Evolutionary conservation across 2,113 vertebrate genomes (phyloP), one percentile per base, ranked within the genome.

Genomic region (Lynx canadensis): DNA sequence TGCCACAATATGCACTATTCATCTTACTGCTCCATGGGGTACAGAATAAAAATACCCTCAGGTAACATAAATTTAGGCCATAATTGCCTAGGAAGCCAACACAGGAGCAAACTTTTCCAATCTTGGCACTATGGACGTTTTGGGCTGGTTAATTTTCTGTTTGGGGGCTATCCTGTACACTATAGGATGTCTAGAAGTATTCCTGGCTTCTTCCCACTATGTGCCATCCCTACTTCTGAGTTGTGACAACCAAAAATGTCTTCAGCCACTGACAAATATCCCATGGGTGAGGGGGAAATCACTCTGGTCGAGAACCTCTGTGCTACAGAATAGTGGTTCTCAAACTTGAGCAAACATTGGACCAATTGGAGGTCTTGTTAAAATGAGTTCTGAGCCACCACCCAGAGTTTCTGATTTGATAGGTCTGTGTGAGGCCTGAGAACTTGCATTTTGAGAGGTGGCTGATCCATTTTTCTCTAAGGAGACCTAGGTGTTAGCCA

Each of bases 281-380:
- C 33, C 23, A 0, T 45, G 45, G 10, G 25, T 8, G 1, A 0
- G 7, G 13, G 3, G 4, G 33, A 79, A 82, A 19, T 27, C 36
- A 73, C 7, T 4, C 15, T 80, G 18, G 1, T 11, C 78, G 66
- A 45, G 5, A 82, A 27, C 18, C 55, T 52, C n/a, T 60, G n/a
- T 8, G 11, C 25, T 52, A 71, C 19, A 60, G 57, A 60, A 60
- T 21, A 38, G 13, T 38, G 68, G 65, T 66, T 74, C 68, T 81
- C 38, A 74, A 23, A 12, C 19, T 60, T 78, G n/a, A 60, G 1
- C 31, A 12, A 89, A 76, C 16, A n/a, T 29, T 23, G 7, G 29
- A 48, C 63, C 48, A 85, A 57, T 21, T 7, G 3, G 36, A 84
- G 68, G 38, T 9, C 27, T 48, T 65, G 31, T 33, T 50, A 21